Base-by-base conservation (phyloP, 2,888 invertebrate species). In the Holacanthella duospinosa region DNA sequence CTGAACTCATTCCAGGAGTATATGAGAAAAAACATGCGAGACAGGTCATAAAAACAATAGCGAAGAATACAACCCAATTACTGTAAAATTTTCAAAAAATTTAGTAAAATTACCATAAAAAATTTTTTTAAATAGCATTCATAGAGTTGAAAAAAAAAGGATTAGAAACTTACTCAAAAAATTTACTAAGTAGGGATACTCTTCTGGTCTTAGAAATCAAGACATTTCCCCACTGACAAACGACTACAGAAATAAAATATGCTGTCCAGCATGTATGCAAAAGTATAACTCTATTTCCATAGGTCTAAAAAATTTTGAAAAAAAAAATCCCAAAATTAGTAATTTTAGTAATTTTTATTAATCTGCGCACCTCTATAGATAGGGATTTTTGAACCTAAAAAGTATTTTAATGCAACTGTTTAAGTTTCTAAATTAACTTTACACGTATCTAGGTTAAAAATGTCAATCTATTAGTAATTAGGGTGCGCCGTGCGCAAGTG, bases 241-340 rank as follows among this genome's bases (percentile, higher is more conserved):
- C 88, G 61, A 95, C 95, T 81, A 96, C 94, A 71, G 95, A 91
- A 43, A 93, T 91, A 82, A 96, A 96, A 88, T 95, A 96, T 71
- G 94, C 93, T 71, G 95, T 95, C 82, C 96, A 95, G 82, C 95
- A 95, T 66, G 95, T 96, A 80, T 88, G 94, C 79, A 95, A 95
- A 75, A 95, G 58, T 58, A 65, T 24, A 29, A 66, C 66, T 44
- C 72, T 44, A 12, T 61, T 61, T 28, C 25, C 26, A 60, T 65
- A 70, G 21, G 68, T 67, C 71, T 70, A 53, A 6, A 29, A 48
- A 36, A 36, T 36, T 9, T 9, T 36, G 16, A 36, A 9, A 9
- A 36, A 16, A 9, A 16, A 16, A 36, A 36, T 6, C 9, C 36
- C 6, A 9, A 16, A 36, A 36, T 36, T 36, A 9, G 36, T 36